Evolutionary conservation across 2,797 vertebrate genomes (phyloP).

Genomic region (Argya squamiceps): DNA sequence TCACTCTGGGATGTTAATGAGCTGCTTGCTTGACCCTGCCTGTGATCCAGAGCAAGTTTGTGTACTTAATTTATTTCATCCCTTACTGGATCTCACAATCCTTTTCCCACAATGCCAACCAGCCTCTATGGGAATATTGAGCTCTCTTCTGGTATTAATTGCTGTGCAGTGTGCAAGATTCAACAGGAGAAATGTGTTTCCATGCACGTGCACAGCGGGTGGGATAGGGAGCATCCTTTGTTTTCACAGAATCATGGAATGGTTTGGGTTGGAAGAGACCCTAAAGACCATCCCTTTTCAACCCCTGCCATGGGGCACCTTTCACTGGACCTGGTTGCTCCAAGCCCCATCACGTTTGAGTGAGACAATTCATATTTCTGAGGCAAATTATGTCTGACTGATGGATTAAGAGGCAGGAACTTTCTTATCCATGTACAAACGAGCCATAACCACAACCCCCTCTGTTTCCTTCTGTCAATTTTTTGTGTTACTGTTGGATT

Average conservation of each 20-base stretch:
- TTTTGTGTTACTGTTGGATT: too few species aligned
- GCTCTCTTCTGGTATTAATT: background rate
- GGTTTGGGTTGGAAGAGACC: background rate
- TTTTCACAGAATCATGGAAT: background rate
- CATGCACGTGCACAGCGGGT: fast-evolving
- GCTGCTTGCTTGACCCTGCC: background rate
- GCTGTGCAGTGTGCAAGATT: background rate
- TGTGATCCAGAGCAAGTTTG: fast-evolving
- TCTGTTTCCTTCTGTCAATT: background rate
- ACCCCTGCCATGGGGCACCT: background rate
- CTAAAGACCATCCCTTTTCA: background rate
- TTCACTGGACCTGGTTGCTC: background rate
- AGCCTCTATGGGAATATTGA: background rate
- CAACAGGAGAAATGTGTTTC: background rate
- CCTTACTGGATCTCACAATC: background rate
- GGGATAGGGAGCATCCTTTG: background rate
- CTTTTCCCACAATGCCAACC: background rate
- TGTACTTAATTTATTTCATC: background rate
- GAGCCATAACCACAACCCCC: background rate
- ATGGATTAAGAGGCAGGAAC: background rate
- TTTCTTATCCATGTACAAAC: background rate
- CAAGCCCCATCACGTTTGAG: background rate
- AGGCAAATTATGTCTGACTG: background rate
- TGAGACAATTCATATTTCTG: background rate
- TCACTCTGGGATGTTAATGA: background rate